Conservation (phyloP, 2,888 invertebrate genomes). For the Corbicula japonica region DNA sequence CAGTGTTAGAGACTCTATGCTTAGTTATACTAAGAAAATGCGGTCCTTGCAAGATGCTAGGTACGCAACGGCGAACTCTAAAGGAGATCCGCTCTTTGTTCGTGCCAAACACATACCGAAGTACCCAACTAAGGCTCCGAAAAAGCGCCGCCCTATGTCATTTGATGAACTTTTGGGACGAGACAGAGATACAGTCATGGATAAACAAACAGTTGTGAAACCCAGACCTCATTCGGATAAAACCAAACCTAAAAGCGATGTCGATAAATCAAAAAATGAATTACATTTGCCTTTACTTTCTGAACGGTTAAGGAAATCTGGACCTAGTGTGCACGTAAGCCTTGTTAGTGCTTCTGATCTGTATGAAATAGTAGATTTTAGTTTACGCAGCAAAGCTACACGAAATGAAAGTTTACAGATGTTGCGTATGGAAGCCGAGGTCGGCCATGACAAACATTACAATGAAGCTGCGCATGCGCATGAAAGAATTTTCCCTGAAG, state of each 20-base stretch:
- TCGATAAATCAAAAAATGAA: slow-evolving; percentile 46
- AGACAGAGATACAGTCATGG: slow-evolving; percentile 40
- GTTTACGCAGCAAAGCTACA: slow-evolving; percentile 67
- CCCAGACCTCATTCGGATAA: slow-evolving; percentile 63
- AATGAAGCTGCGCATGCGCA: neutral
- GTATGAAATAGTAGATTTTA: slow-evolving; percentile 77
- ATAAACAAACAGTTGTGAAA: slow-evolving; percentile 27
- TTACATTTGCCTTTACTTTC: slow-evolving; percentile 63
- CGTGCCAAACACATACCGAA: slow-evolving; percentile 74
- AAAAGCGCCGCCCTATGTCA: slow-evolving; percentile 71
- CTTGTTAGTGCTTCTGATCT: slow-evolving; percentile 77
- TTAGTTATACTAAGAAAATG: slow-evolving; percentile 71
- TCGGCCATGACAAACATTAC: neutral
- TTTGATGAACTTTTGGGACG: slow-evolving; percentile 74
- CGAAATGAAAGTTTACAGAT: slow-evolving; percentile 56
- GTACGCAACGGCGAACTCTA: slow-evolving; percentile 23
- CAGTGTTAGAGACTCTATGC: slow-evolving; percentile 66
- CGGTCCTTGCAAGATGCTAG: slow-evolving; percentile 63
- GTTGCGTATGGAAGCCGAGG: slow-evolving; percentile 56
- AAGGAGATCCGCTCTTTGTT: slow-evolving; percentile 67
- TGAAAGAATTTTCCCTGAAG: slow-evolving; percentile 16
- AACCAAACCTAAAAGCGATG: slow-evolving; percentile 47
- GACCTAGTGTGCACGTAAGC: slow-evolving; percentile 70
- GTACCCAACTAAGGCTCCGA: slow-evolving; percentile 54
- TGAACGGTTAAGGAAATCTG: slow-evolving; percentile 61